Percentiles rank a stretch among this genome's conserved stretches.
Evolutionary conservation across 2,113 vertebrate species (phyloP).

Genomic region (Merops nubicus): DNA sequence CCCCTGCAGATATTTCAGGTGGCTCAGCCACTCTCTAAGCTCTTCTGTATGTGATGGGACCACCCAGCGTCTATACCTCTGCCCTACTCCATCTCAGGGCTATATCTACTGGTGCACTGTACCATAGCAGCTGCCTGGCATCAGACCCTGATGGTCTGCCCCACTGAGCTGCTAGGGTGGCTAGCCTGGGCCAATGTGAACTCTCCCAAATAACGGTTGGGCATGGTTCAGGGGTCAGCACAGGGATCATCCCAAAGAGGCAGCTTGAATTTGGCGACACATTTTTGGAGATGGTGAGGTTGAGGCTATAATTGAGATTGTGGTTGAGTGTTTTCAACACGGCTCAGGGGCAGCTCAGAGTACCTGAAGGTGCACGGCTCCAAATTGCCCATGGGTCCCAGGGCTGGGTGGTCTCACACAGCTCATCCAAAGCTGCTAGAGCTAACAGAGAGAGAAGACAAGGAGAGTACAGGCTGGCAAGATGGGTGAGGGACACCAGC

Average conservation of each 20-base stretch:
- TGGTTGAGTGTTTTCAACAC: background rate
- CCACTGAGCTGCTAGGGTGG: background rate
- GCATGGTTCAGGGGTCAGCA: background rate
- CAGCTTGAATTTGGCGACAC: background rate
- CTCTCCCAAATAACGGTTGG: background rate
- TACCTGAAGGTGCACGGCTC: rapidly evolving
- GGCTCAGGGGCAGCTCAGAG: background rate
- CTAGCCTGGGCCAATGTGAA: background rate
- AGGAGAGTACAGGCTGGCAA: background rate
- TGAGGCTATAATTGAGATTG: background rate
- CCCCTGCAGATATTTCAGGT: rapidly evolving
- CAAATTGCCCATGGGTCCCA: rapidly evolving
- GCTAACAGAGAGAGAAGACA: background rate
- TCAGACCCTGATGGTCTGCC: rapidly evolving
- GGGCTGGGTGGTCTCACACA: background rate
- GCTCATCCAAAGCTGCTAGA: background rate
- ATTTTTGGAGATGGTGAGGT: background rate
- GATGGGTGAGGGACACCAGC: background rate
- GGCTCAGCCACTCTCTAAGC: background rate
- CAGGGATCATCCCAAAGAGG: background rate
- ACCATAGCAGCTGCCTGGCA: background rate
- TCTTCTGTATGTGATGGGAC: rapidly evolving
- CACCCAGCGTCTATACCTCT: background rate
- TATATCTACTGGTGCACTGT: background rate
- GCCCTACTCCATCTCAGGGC: background rate